Base-by-base conservation (phyloP, 2,888 invertebrate genomes). In the Ditula angustiorana region DNA sequence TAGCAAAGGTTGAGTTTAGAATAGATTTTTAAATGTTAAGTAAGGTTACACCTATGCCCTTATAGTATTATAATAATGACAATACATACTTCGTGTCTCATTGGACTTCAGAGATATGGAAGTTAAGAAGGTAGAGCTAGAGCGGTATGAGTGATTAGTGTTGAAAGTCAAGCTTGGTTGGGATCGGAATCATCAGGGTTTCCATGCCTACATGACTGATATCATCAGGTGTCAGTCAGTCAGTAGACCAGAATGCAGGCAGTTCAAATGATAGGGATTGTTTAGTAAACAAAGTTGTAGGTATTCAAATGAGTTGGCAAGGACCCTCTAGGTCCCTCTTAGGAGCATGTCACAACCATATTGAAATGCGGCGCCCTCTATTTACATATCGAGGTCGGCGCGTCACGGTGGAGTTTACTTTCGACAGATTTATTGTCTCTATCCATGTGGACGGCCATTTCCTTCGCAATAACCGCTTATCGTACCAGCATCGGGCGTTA, bases 51-150 rank as follows among this genome's bases (percentile, higher is more conserved):
- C 59, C 24, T 41, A 61, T 19, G 26, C 33, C 63, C 46, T 63
- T 28, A 58, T 63, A 64, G 64, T 64, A 59, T 64, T 64, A 59
- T 59, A 30, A 28, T 64, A 46, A 47, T 59, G 64, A 64, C 64
- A 64, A 64, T 64, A 64, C 53, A 33, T 58, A 59, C 53, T 50
- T 64, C 59, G 53, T 35, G 11, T 33, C 59, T 47, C 44, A 21
- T 57, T 57, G 57, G 26, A 56, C 41, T 24, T 16, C 24, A 28
- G 28, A 28, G 23, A 28, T 3, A 8, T 23, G 47, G 3, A 37
- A 13, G 26, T 56, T 35, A 44, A 16, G 47, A 19, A 28, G 35
- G 16, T 30, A 35, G 57, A 11, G 30, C 8, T 60, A 55, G 37
- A 23, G n/a, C 16, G 28, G 35, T n/a, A 21, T 23, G 13, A 24